Conservation (phyloP, 2,113 vertebrate genomes). For the Myocastor coypus region DNA sequence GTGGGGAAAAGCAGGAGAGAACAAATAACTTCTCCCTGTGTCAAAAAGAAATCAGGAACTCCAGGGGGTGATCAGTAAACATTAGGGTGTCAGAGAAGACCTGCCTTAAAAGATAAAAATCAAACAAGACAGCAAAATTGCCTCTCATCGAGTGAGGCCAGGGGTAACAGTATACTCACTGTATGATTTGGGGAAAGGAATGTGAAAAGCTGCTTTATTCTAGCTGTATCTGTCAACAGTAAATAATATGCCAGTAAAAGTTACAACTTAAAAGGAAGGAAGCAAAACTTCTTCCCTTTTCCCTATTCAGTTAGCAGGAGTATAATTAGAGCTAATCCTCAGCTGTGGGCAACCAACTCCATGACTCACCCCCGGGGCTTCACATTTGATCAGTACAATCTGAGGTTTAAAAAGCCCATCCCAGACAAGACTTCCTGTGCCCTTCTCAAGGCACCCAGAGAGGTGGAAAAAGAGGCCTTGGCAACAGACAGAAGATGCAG, state of each 20-base stretch:
- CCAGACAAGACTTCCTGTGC: neutral
- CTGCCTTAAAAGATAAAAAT: conserved; percentile 70
- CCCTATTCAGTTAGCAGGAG: conserved; percentile 14
- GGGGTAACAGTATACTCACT: conserved; percentile 58
- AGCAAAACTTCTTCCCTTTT: conserved; percentile 41
- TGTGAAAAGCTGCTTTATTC: conserved; percentile 48
- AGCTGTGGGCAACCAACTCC: conserved; percentile 26
- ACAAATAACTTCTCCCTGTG: conserved; percentile 55
- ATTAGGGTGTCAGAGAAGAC: conserved; percentile 60
- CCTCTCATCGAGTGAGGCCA: conserved; percentile 58
- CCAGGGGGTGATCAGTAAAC: conserved; percentile 60
- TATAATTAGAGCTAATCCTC: conserved; percentile 43
- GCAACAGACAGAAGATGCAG: neutral
- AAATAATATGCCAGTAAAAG: conserved; percentile 45
- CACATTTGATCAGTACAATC: neutral
- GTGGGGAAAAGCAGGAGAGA: conserved; percentile 55
- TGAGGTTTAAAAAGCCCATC: neutral
- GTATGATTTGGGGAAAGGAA: conserved; percentile 46
- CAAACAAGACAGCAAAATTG: conserved; percentile 76
- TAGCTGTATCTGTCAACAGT: conserved; percentile 27
- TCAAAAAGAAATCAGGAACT: conserved; percentile 74
- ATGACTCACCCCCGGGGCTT: neutral
- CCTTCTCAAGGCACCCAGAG: neutral
- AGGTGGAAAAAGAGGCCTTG: neutral
- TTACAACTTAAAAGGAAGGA: conserved; percentile 49